These are phyloP conservation scores for Okamejei kenojei DNA, from an alignment of 2,797 vertebrate species.

Conservation along the genomic window DNA sequence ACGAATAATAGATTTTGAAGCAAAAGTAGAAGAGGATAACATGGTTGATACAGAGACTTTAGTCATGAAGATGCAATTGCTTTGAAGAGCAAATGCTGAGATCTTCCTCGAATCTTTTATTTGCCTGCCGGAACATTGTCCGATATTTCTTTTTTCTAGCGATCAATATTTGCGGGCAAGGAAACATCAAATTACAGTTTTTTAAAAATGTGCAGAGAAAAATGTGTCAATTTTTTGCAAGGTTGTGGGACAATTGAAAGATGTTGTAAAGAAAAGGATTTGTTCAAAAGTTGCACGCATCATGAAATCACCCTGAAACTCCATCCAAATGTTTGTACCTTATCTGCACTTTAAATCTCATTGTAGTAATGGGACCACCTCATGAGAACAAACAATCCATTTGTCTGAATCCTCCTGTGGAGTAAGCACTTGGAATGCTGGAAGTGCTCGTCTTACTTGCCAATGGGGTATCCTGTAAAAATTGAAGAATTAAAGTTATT, in stretches of 20 bases:
- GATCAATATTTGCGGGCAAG: background rate
- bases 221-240: background rate
- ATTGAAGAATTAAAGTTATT: slow-evolving; percentile 17
- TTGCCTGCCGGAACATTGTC: background rate
- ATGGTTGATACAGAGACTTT: background rate
- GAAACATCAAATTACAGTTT: background rate
- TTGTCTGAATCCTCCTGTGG: background rate
- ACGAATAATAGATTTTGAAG: background rate
- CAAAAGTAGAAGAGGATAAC: background rate
- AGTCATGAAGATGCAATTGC: background rate
- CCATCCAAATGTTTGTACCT: background rate
- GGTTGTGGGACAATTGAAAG: background rate
- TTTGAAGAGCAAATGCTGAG: background rate
- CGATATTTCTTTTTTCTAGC: background rate
- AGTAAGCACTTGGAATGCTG: background rate
- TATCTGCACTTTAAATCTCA: background rate
- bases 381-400: background rate
- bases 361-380: background rate
- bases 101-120: background rate
- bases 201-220: background rate
- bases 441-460: background rate
- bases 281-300: background rate
- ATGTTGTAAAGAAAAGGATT: background rate
- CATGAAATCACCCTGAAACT: background rate
- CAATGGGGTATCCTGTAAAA: background rate